These are phyloP conservation scores for Alviniconcha marisindica DNA, from an alignment of 1,140 invertebrate genomes.

Conservation along the genomic window DNA sequence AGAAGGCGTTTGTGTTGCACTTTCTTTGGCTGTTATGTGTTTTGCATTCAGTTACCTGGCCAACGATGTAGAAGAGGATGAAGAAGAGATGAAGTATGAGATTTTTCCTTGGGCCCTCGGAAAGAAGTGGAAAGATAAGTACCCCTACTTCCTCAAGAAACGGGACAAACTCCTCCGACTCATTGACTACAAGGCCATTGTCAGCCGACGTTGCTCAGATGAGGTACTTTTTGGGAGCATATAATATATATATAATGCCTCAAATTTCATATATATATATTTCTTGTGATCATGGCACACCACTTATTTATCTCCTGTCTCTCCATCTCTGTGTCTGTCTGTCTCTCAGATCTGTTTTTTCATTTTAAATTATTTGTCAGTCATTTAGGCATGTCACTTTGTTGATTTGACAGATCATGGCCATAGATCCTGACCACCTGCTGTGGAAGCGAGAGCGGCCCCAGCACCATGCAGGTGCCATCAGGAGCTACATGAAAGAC, in stretches of 20 bases:
- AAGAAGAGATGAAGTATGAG: conserved; percentile 78
- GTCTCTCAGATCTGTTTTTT: too few species aligned
- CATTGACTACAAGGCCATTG: conserved; percentile 78
- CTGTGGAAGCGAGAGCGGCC: conserved; percentile 72
- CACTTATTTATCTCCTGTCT: too few species aligned
- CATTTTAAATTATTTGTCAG: too few species aligned
- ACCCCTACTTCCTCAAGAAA: conserved; percentile 71
- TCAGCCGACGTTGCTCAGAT: conserved; percentile 79
- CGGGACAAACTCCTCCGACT: conserved; percentile 77
- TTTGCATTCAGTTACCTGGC: conserved; percentile 79
- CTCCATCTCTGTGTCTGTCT: too few species aligned
- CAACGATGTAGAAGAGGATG: conserved; percentile 81
- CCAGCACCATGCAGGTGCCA: conserved; percentile 72
- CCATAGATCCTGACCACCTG: conserved; percentile 66
- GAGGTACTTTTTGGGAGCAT: conserved; percentile 69
- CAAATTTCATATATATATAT: too few species aligned
- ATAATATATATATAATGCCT: too few species aligned
- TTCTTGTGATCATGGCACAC: too few species aligned
- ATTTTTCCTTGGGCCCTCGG: conserved; percentile 78
- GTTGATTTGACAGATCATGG: conserved; percentile 70
- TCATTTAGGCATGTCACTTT: too few species aligned
- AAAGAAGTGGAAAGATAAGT: conserved; percentile 72
- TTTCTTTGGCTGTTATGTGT: too few species aligned
- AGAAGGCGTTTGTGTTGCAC: too few species aligned
- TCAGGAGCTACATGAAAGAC: conserved; percentile 68